A percentile compares a stretch with the other conserved stretches of the same genome.
Conservation (phyloP, 2,888 invertebrate species). For the Acrobasis suavella region DNA sequence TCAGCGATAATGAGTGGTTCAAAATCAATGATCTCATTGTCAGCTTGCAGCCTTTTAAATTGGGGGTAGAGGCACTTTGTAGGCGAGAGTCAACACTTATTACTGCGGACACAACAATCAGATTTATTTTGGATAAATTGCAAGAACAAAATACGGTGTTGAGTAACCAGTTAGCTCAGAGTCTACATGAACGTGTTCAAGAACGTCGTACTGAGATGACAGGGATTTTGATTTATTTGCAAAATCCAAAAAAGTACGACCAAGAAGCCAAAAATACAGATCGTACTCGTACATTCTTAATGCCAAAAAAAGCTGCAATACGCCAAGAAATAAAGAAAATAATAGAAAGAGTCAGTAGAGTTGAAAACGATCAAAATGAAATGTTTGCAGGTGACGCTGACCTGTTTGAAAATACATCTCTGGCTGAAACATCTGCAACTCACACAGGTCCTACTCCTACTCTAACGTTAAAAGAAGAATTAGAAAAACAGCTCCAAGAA, state of each 20-base stretch:
- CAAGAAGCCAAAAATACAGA: conserved; percentile 18
- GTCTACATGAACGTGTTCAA: conserved; percentile 22
- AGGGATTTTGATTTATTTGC: conserved; percentile 21
- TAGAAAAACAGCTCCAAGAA: conserved; percentile 14
- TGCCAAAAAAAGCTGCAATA: conserved; percentile 20
- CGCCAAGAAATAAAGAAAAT: conserved; percentile 20
- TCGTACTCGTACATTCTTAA: conserved; percentile 15
- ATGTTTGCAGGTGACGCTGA: conserved; percentile 1
- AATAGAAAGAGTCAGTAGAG: not conserved
- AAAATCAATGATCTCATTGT: conserved; percentile 31
- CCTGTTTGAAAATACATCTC: conserved; percentile 1
- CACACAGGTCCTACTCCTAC: conserved; percentile 5
- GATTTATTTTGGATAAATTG: conserved; percentile 32
- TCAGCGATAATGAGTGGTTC: conserved; percentile 32
- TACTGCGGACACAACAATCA: conserved; percentile 33
- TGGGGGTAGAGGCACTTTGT: conserved; percentile 33
- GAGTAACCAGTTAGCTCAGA: conserved; percentile 26
- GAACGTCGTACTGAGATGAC: conserved; percentile 22
- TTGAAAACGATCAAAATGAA: not conserved
- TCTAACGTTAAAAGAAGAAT: conserved; percentile 12
- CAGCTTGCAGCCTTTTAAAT: conserved; percentile 32
- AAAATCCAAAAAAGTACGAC: conserved; percentile 19
- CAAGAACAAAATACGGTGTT: conserved; percentile 15
- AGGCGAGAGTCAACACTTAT: conserved; percentile 32
- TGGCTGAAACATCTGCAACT: conserved; percentile 9